Evolutionary conservation across 1,140 invertebrate genomes (phyloP), one percentile per base, ranked within the genome.

Genomic region (Drosophila leontia): DNA sequence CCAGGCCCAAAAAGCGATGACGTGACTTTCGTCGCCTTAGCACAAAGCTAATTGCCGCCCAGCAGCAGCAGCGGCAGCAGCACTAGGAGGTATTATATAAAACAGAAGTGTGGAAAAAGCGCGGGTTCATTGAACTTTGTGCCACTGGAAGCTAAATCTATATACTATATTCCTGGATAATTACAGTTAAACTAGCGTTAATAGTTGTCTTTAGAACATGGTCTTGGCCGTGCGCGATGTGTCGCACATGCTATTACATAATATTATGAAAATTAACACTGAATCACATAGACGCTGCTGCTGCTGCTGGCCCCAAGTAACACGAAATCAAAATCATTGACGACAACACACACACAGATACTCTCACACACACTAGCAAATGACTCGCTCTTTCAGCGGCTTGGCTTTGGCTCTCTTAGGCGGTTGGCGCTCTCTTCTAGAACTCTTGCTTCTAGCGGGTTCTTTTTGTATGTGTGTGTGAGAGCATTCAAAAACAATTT

Each of bases 211-310:
- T 23, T 7, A 50, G 81, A 44, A 50, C 12, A 37, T n/a, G 6
- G 15, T 71, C 42, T 35, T 34, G 17, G n/a, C 29, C 55, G 15
- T 29, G 17, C 67, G 42, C 19, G 6, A 42, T 44, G 17, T 65
- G 50, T 65, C 64, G 67, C 78, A 86, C 82, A 85, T 84, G 77
- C 71, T 85, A 69, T 91, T 90, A 90, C 86, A 90, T 91, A 91
- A 90, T 90, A 80, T 90, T 90, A 90, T 90, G 86, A 90, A 90
- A 90, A 90, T 90, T 90, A 90, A 90, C 85, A 90, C 86, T 90
- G 86, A 88, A 88, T 86, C 82, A 87, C 83, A 74, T 37, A 63
- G 70, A 86, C 79, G 75, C 75, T 63, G 68, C 61, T 56, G 67
- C 29, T 55, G 51, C 51, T 65, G 82, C 70, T 78, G 78, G 51